Evolutionary conservation across 2,888 invertebrate genomes (phyloP).

Genomic region (Melinopterus prodromus): DNA sequence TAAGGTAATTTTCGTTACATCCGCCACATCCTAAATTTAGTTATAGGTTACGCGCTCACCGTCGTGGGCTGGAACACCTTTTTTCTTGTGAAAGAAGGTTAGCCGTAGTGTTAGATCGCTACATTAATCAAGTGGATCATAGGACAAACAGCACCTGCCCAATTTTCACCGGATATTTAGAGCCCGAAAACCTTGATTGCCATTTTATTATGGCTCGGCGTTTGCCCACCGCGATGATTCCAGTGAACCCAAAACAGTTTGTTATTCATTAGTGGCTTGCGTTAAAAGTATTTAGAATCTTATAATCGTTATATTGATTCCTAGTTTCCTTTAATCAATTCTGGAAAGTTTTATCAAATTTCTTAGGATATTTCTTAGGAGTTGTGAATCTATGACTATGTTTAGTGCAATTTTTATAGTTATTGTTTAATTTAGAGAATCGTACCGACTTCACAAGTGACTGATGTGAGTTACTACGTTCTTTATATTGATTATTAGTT

Average conservation of each 20-base stretch:
- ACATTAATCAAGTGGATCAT: background rate
- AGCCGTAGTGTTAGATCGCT: background rate
- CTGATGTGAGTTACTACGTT: too few relatives aligned
- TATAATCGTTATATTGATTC: too few relatives aligned
- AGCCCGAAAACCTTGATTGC: background rate
- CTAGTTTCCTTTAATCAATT: too few relatives aligned
- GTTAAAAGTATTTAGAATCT: too few relatives aligned
- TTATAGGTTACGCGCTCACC: background rate
- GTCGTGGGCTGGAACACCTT: background rate
- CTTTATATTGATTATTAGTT: too few relatives aligned
- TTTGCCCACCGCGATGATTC: background rate
- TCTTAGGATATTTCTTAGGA: too few relatives aligned
- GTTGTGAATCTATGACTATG: too few relatives aligned
- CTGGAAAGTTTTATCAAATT: too few relatives aligned
- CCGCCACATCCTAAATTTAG: background rate
- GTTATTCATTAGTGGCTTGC: too few relatives aligned
- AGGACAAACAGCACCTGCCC: background rate
- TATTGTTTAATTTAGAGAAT: too few relatives aligned
- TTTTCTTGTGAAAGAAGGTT: background rate
- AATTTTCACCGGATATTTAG: background rate
- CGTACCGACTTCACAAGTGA: too few relatives aligned
- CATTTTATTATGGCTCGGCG: background rate
- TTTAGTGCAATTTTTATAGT: too few relatives aligned
- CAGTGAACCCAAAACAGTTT: background rate
- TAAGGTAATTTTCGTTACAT: background rate